A percentile compares a stretch with the other conserved stretches of the same genome.
Evolutionary conservation across 2,797 vertebrate species (phyloP).

Genomic region (Pristis pectinata): DNA sequence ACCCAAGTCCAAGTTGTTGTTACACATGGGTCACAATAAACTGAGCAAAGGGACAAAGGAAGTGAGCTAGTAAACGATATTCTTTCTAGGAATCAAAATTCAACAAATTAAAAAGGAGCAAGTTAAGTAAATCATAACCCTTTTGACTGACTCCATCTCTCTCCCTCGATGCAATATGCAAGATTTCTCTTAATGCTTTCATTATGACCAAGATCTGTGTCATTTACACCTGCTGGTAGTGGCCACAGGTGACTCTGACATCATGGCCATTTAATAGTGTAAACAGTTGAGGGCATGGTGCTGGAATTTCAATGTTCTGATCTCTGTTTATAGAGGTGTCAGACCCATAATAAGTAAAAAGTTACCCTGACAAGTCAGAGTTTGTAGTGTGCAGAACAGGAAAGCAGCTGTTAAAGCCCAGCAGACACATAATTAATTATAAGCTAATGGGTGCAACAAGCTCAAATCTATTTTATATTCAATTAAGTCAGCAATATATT

Average conservation of each 20-base stretch:
- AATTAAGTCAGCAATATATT: slow-evolving; percentile 25
- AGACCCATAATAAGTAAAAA: slow-evolving; percentile 17
- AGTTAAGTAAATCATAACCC: neutral
- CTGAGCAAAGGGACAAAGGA: neutral
- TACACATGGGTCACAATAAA: neutral
- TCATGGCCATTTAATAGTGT: slow-evolving; percentile 22
- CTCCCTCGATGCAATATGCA: neutral
- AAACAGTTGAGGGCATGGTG: slow-evolving; percentile 34
- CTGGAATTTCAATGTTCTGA: slow-evolving; percentile 29
- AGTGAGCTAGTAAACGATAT: neutral
- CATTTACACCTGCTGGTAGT: slow-evolving; percentile 26
- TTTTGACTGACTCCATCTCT: neutral
- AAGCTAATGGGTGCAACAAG: slow-evolving; percentile 22
- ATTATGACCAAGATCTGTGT: slow-evolving; percentile 4
- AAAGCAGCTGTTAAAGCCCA: slow-evolving; percentile 30
- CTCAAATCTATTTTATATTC: slow-evolving; percentile 27
- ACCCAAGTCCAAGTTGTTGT: neutral
- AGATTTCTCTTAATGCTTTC: neutral
- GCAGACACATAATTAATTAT: slow-evolving; percentile 33
- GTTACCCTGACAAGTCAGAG: neutral
- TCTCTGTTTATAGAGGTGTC: slow-evolving; percentile 37
- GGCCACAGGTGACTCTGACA: slow-evolving; percentile 34
- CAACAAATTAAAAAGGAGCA: neutral
- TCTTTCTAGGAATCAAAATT: neutral
- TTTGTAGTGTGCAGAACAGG: slow-evolving; percentile 1